Base-by-base conservation (phyloP, 2,797 vertebrate species). In the Anniella stebbinsi region DNA sequence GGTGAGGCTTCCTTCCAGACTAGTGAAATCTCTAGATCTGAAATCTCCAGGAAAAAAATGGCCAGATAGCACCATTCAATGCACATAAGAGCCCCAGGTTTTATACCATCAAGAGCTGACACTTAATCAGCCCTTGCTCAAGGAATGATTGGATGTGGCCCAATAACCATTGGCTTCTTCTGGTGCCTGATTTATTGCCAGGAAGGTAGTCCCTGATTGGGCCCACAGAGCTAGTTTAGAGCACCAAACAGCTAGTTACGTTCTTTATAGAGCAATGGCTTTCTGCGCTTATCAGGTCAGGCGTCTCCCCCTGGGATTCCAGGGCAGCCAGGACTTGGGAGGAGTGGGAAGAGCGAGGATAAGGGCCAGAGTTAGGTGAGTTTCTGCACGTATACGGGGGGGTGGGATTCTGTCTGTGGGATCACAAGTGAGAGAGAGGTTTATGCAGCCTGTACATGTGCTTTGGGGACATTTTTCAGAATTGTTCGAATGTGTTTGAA, bases 261-360 rank as follows among this genome's bases (percentile, higher is more conserved):
- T 23, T 48, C 36, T n/a, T 23, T 12, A 2, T 23, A 57, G 51
- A 54, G 51, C 48, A 38, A 45, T 54, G 28, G 36, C 11, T 76
- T 41, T 87, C 21, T 38, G 10, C 21, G 1, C n/a, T 36, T 41
- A 60, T 63, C 36, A 48, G 41, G 13, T 87, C 18, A 36, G 30
- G 11, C 41, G 18, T 45, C 54, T 82, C 30, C 51, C 25, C 7
- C 11, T 33, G 60, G 60, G n/a, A 69, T 7, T 54, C 23, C 66
- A 51, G 0, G 11, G 36, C 28, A 67, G 28, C 5, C 9, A 1
- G 30, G 30, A 0, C 0, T n/a, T 66, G 60, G 28, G 5, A 51
- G 38, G 80, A 25, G 15, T 54, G 30, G 11, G 41, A 73, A 67
- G 63, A 15, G 12, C 8, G 9, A 38, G 51, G 15, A 1, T 66